Percentiles rank a stretch among this genome's conserved stretches.
Evolutionary conservation across 2,888 invertebrate genomes (phyloP).

Genomic region (Leptopterna dolabrata): DNA sequence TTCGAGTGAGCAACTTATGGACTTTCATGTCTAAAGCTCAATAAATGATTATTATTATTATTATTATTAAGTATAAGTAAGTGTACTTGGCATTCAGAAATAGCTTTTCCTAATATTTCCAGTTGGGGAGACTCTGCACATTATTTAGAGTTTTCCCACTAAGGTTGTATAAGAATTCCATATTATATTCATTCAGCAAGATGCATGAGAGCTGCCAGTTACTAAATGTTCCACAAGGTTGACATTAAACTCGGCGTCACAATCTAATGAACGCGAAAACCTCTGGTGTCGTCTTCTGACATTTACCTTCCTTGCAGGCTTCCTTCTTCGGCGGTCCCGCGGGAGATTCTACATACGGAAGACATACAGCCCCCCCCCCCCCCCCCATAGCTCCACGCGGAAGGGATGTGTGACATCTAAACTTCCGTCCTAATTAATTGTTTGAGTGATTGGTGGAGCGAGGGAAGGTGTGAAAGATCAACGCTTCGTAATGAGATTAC

Average conservation of each 20-base stretch:
- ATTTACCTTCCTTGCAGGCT: not conserved
- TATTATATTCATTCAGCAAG: no score
- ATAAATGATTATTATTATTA: no score
- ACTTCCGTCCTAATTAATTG: slow-evolving; percentile 3
- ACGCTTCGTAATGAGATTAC: not conserved
- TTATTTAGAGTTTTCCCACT: no score
- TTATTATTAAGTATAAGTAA: no score
- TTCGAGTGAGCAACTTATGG: no score
- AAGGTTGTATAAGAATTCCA: no score
- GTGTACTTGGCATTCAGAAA: no score
- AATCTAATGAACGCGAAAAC: slow-evolving; percentile 25
- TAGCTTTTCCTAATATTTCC: no score
- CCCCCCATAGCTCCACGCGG: not conserved
- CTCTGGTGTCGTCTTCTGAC: not conserved
- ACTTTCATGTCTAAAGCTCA: no score
- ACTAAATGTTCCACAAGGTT: not conserved
- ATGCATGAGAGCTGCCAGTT: no score
- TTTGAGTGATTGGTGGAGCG: not conserved
- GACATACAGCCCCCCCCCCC: not conserved
- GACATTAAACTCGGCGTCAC: slow-evolving; percentile 9
- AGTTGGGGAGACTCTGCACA: no score
- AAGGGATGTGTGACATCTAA: not conserved
- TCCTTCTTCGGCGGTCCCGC: not conserved
- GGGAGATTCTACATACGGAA: slow-evolving; percentile 12
- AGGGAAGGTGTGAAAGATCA: slow-evolving; percentile 18